These are phyloP conservation scores for Umimayanthus chanpuru DNA, from an alignment of 92 coral and sea anemone genomes.

Conservation along the genomic window DNA sequence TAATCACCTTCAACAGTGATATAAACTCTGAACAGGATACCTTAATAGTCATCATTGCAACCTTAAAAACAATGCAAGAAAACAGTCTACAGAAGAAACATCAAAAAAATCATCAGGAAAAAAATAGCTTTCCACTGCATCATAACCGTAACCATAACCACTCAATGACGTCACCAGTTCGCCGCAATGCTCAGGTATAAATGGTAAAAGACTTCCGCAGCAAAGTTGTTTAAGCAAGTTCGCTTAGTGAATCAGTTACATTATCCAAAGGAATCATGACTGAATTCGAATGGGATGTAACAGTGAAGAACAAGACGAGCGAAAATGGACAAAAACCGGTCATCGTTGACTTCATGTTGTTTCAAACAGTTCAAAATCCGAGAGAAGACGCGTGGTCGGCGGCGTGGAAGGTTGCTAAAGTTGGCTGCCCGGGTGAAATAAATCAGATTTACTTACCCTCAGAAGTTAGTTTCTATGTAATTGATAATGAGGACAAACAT, in stretches of 20 bases:
- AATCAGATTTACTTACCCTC: background rate
- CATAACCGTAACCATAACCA: too few relatives aligned
- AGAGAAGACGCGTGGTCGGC: background rate
- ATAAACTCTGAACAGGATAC: too few relatives aligned
- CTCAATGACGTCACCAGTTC: background rate
- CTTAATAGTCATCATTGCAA: too few relatives aligned
- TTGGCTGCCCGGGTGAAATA: background rate
- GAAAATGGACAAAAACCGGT: background rate
- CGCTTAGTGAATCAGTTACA: background rate
- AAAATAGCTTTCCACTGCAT: too few relatives aligned
- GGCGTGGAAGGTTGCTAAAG: constrained; percentile 15
- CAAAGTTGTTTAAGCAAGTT: background rate
- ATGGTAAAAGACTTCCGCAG: background rate
- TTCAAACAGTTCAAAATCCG: constrained; percentile 7
- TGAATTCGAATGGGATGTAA: background rate
- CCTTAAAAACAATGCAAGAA: too few relatives aligned
- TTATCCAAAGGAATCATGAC: background rate
- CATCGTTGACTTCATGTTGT: constrained; percentile 19
- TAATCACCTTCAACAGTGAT: too few relatives aligned
- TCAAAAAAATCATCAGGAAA: too few relatives aligned
- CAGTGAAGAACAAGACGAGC: constrained; percentile 19
- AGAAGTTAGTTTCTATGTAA: constrained; percentile 7
- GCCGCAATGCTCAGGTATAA: background rate
- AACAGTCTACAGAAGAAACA: too few relatives aligned
- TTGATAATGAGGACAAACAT: background rate